phyloP scores from a whole-genome alignment of 2,113 vertebrate species.

The Azemiops feae region DNA sequence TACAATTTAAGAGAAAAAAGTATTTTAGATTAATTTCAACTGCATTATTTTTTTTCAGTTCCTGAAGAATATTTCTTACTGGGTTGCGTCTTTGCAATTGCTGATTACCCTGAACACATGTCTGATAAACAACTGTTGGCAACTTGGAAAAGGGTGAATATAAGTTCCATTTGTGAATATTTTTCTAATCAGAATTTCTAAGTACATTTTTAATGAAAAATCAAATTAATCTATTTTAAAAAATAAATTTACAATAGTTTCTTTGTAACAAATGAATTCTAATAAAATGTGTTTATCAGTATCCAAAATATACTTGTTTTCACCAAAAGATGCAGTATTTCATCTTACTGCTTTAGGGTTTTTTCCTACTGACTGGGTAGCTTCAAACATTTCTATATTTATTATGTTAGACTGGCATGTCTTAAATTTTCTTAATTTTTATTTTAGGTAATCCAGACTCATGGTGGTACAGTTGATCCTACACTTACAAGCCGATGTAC shows the following conservation, averaged over 20 bases:
- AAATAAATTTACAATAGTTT: background rate
- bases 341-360: background rate
- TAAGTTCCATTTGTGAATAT: conserved; percentile 9
- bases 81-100: conserved; percentile 93
- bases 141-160: conserved; percentile 92
- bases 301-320: background rate
- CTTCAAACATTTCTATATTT: background rate
- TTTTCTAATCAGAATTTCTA: background rate
- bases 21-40: conserved; percentile 16
- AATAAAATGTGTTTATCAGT: background rate
- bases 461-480: conserved; percentile 89
- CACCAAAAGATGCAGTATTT: background rate
- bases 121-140: conserved; percentile 93
- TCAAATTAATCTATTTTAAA: background rate
- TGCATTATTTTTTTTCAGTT: conserved; percentile 71
- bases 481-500: conserved; percentile 86
- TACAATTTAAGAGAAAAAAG: conserved; percentile 6
- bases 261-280: background rate
- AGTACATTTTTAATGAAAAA: background rate
- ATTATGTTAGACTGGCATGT: conserved; percentile 5
- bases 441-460: conserved; percentile 88
- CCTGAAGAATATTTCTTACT: conserved; percentile 90
- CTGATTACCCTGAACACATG: conserved; percentile 98
- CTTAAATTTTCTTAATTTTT: conserved; percentile 31
- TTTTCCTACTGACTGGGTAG: background rate